These are phyloP conservation scores for Reticulitermes speratus DNA, from an alignment of 1,140 invertebrate genomes.

Conservation along the genomic window DNA sequence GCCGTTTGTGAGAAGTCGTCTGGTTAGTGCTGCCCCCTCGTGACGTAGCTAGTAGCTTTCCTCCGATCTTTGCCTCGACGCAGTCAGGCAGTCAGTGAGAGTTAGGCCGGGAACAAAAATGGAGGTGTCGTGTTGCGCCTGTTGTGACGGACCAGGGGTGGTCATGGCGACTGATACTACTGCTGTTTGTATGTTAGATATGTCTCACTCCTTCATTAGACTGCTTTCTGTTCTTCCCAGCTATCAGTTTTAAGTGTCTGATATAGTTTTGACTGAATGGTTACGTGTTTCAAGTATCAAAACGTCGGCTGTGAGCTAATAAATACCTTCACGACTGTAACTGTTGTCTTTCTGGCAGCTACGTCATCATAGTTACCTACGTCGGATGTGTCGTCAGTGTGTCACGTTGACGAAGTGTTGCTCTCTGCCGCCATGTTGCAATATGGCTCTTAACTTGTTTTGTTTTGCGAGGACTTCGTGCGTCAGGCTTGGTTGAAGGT, in stretches of 20 bases:
- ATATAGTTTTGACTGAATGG: background rate
- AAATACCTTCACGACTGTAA: background rate
- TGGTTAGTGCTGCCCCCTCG: constrained; percentile 1
- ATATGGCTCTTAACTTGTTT: background rate
- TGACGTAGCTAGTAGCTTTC: background rate
- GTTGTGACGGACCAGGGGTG: background rate
- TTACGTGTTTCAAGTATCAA: background rate
- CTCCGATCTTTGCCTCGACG: constrained; percentile 10
- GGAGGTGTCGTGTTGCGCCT: background rate
- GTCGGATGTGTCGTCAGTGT: background rate
- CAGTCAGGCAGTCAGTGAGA: constrained; percentile 12
- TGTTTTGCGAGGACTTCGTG: background rate
- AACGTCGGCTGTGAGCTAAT: background rate
- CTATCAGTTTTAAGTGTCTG: background rate
- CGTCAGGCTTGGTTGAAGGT: background rate
- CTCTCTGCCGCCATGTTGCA: background rate
- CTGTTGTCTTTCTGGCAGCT: background rate
- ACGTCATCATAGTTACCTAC: background rate
- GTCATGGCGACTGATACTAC: background rate
- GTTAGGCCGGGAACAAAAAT: constrained; percentile 3
- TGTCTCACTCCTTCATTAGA: background rate
- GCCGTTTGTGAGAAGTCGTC: background rate
- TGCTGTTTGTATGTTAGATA: background rate
- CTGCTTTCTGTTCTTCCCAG: background rate
- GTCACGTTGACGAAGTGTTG: background rate